phyloP scores from a whole-genome alignment of 2,797 vertebrate species.

The Lagorchestes hirsutus region DNA sequence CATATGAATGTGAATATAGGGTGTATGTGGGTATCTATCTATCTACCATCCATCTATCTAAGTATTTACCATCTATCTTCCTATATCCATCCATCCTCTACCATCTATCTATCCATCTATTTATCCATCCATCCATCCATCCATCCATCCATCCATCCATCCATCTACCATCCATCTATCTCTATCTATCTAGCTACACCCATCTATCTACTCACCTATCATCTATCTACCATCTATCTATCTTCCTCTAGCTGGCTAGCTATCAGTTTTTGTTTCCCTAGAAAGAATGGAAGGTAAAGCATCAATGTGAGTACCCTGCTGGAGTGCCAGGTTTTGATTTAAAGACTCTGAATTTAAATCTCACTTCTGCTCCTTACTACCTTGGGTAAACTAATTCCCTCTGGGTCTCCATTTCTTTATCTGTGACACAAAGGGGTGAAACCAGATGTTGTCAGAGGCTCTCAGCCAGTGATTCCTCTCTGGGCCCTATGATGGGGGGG shows the following conservation, averaged over 20 bases:
- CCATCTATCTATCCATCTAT: too few species aligned
- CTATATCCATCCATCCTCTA: too few species aligned
- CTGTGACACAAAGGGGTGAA: neutral
- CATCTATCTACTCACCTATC: too few species aligned
- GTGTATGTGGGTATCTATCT: neutral
- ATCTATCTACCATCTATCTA: too few species aligned
- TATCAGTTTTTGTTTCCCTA: neutral
- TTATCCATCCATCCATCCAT: neutral
- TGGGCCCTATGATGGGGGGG: neutral
- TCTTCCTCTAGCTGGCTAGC: neutral
- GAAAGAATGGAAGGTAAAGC: neutral
- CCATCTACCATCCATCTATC: neutral
- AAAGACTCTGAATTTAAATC: neutral
- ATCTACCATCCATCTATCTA: too few species aligned
- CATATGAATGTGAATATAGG: too few species aligned
- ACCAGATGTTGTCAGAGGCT: neutral
- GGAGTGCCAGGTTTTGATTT: neutral
- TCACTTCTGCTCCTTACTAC: too few species aligned
- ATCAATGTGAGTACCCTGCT: neutral
- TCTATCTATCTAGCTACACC: too few species aligned
- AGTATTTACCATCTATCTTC: too few species aligned
- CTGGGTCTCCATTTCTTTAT: neutral
- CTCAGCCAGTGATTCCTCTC: neutral
- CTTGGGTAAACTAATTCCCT: neutral
- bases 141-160: too few species aligned